phyloP scores from a whole-genome alignment of 2,113 vertebrate species.

The Phalacrocorax aristotelis region DNA sequence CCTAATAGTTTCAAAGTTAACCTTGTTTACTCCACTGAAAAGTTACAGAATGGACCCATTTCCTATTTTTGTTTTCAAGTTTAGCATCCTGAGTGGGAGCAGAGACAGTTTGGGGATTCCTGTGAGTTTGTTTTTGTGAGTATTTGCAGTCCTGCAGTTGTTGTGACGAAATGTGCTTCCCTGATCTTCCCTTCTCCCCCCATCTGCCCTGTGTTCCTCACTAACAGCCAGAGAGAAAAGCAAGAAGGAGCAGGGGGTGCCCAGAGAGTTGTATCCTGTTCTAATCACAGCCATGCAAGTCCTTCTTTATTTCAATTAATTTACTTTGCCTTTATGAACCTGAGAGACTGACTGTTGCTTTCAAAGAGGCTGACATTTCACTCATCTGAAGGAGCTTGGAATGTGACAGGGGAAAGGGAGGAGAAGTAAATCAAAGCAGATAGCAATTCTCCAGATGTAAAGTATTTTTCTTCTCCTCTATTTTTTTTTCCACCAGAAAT shows the following conservation, averaged over 20 bases:
- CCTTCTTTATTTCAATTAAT: conserved; percentile 76
- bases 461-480: conserved; percentile 77
- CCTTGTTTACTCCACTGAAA: conserved; percentile 9
- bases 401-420: conserved; percentile 85
- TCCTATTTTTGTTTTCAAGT: not conserved
- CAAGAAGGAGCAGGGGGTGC: conserved; percentile 23
- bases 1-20: not conserved
- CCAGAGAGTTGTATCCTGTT: conserved; percentile 57
- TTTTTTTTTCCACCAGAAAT: conserved; percentile 72
- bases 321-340: conserved; percentile 82
- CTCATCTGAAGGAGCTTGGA: conserved; percentile 81
- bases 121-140: not conserved
- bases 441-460: conserved; percentile 85
- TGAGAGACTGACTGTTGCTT: conserved; percentile 73
- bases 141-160: not conserved
- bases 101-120: not conserved
- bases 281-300: conserved; percentile 66
- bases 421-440: conserved; percentile 84
- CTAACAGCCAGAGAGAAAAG: conserved; percentile 43
- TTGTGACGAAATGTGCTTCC: not conserved
- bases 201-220: not conserved
- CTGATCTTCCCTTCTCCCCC: not conserved
- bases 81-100: not conserved
- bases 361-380: conserved; percentile 79
- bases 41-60: not conserved